These are phyloP conservation scores for Parascotia fuliginaria DNA, from an alignment of 2,888 invertebrate genomes.

Conservation along the genomic window DNA sequence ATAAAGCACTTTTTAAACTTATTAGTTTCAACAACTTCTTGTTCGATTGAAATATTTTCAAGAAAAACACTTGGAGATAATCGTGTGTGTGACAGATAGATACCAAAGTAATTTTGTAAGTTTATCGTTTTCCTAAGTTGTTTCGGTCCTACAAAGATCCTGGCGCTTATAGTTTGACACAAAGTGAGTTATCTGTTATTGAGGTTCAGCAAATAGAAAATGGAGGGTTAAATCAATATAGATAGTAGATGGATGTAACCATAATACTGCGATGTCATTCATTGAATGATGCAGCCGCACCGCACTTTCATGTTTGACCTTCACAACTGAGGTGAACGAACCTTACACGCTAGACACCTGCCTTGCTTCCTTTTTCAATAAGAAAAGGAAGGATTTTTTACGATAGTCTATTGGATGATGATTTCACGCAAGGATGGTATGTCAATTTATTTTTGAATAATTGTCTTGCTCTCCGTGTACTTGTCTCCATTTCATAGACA, in stretches of 20 bases:
- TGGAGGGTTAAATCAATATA: background rate
- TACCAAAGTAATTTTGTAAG: background rate
- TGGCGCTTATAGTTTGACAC: background rate
- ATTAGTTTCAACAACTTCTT: background rate
- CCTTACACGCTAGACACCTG: conserved; percentile 53
- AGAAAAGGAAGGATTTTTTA: conserved; percentile 35
- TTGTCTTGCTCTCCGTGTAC: background rate
- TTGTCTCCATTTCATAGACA: no score
- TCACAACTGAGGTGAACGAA: conserved; percentile 51
- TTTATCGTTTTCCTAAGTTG: background rate
- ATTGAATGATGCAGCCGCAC: conserved; percentile 38
- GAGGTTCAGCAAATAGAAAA: background rate
- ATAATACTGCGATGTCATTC: conserved; percentile 29
- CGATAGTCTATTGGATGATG: conserved; percentile 30
- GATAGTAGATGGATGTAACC: no score
- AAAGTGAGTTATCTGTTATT: background rate
- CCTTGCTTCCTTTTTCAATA: conserved; percentile 41
- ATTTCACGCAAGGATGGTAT: conserved; percentile 37
- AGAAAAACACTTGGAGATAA: background rate
- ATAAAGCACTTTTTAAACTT: no score
- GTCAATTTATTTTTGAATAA: conserved; percentile 26
- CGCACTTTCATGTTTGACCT: conserved; percentile 57
- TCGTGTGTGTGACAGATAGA: background rate
- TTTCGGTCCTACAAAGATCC: background rate
- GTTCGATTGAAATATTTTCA: background rate